phyloP scores from a whole-genome alignment of 1,140 invertebrate species.

The Drosophila cardini region DNA sequence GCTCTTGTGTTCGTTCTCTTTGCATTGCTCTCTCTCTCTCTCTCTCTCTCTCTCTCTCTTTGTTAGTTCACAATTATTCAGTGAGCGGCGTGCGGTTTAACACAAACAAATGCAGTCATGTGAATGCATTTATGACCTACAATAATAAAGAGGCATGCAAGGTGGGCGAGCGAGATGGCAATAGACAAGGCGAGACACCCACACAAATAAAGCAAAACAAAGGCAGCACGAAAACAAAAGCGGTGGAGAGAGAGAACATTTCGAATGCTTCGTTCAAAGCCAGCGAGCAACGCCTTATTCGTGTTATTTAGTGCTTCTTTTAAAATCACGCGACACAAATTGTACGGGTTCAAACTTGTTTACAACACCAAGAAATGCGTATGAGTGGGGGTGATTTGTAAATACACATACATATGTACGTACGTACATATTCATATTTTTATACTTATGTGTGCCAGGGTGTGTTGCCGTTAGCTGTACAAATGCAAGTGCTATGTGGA shows the following conservation, averaged over 20 bases:
- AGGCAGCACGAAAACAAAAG: background rate
- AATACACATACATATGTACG: background rate
- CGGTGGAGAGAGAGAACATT: conserved; percentile 22
- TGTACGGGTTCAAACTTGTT: conserved; percentile 38
- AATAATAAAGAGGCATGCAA: conserved; percentile 56
- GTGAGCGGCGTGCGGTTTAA: conserved; percentile 16
- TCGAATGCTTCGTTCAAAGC: conserved; percentile 2
- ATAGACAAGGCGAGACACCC: conserved; percentile 28
- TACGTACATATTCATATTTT: background rate
- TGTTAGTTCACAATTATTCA: background rate
- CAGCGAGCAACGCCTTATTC: conserved; percentile 23
- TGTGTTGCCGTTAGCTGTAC: conserved; percentile 44
- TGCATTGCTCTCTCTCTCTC: conserved; percentile 4
- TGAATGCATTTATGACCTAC: conserved; percentile 77
- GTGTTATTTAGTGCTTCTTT: conserved; percentile 5
- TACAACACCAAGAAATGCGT: conserved; percentile 22
- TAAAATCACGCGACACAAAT: conserved; percentile 46
- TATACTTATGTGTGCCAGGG: conserved; percentile 33
- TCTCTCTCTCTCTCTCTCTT: background rate
- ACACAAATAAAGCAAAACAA: conserved; percentile 13
- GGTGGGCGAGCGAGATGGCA: conserved; percentile 44
- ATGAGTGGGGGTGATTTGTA: conserved; percentile 14
- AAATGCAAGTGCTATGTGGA: conserved; percentile 20
- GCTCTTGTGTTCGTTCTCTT: conserved; percentile 14
- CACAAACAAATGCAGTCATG: conserved; percentile 62